Base-by-base conservation (phyloP, 2,888 invertebrate species). In the Blomia tropicalis region DNA sequence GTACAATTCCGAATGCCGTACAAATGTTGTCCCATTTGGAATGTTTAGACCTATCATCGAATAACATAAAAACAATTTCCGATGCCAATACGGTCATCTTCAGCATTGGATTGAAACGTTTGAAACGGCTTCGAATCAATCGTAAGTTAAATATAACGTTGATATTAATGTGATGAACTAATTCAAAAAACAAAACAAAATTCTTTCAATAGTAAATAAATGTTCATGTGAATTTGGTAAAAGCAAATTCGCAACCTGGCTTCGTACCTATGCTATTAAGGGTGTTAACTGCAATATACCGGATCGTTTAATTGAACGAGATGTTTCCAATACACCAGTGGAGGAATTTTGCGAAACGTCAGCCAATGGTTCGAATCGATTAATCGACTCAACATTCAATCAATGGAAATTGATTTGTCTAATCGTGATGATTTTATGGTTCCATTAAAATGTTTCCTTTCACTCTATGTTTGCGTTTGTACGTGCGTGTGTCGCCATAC, bases 151-250 rank as follows among this genome's bases (percentile, higher is more conserved):
- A n/a, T n/a, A n/a, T n/a, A n/a, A n/a, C n/a, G n/a, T n/a, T n/a
- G n/a, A n/a, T n/a, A n/a, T n/a, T n/a, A n/a, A n/a, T n/a, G n/a
- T 25, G 23, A 56, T 27, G 7, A 17, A 22, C 11, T 25, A 43
- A 43, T 5, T 36, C 7, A 14, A 7, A n/a, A n/a, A n/a, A 7
- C 36, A 41, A 4, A 58, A 17, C 5, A 47, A 14, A 4, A 5
- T 59, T 43, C 27, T 30, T 31, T 7, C 22, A 47, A 19, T 32
- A 63, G 63, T 47, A 19, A 54, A 53, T 31, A 64, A 64, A 31
- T 64, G 65, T 41, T 59, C 63, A 1, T 64, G 65, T 54, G 63
- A 63, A 27, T 64, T 64, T 53, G 65, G 59, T 11, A 59, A 63
- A 56, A 63, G 59, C 7, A 43, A 58, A 23, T 64, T 64, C 29